Percentiles rank a stretch among this genome's conserved stretches.
These are phyloP conservation scores for Glaucopsyche alexis DNA, from an alignment of 2,888 invertebrate species.

Conservation along the genomic window DNA sequence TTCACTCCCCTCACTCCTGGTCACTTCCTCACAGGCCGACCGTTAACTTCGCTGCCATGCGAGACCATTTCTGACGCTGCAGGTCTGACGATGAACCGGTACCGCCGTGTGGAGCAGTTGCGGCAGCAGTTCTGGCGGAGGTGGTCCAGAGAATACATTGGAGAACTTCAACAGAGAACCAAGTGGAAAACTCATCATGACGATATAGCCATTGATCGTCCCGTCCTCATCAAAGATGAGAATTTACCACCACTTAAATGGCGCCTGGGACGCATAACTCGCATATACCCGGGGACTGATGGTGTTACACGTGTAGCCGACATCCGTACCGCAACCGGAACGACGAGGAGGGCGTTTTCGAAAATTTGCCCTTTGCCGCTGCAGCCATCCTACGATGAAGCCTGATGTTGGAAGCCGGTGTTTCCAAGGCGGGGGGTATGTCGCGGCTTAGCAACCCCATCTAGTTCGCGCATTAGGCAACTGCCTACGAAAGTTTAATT, in stretches of 20 bases:
- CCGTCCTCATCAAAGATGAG: background rate
- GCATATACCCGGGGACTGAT: background rate
- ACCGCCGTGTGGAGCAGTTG: conserved; percentile 30
- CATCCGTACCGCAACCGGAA: background rate
- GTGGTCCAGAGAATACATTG: no score
- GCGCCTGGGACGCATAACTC: no score
- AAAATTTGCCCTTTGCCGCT: background rate
- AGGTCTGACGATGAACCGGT: background rate
- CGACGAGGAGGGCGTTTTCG: background rate
- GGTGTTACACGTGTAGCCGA: background rate
- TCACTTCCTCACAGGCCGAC: conserved; percentile 25
- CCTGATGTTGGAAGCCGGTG: background rate
- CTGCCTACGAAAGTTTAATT: no score
- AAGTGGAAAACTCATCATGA: no score
- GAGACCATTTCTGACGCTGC: background rate
- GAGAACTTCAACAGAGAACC: background rate
- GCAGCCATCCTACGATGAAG: background rate
- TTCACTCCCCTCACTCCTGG: conserved; percentile 22
- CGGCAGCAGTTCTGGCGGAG: background rate
- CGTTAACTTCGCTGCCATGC: conserved; percentile 2
- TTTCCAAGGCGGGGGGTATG: background rate
- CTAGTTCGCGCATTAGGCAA: no score
- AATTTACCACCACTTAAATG: background rate
- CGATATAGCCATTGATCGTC: background rate
- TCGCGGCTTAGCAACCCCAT: background rate